Base-by-base conservation (phyloP, 2,797 vertebrate genomes). In the Melopsittacus undulatus region DNA sequence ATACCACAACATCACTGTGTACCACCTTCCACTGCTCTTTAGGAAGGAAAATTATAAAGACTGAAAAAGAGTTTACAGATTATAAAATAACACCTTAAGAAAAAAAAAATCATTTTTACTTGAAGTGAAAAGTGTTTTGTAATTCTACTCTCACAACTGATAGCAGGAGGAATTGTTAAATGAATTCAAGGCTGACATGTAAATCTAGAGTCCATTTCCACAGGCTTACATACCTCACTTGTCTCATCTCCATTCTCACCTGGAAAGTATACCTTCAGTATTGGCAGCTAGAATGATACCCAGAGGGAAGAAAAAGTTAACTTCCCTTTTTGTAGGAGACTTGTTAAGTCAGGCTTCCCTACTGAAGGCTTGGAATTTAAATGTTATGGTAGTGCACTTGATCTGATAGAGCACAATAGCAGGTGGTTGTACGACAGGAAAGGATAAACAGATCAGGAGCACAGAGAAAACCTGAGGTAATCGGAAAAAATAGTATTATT, bases 1-100 rank as follows among this genome's bases (percentile, higher is more conserved):
- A 14, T 13, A 12, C 36, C 23, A 16, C 3, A 0, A 9, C 45
- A 30, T 18, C 17, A 5, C 48, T 42, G 32, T 42, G 2, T 12
- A 2, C 43, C 45, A n/a, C 32, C 67, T 82, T 66, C 45, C 27
- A 5, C 7, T 0, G 0, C 38, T 59, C 24, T 13, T 51, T n/a
- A 24, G 46, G 43, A 45, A 91, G n/a, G 43, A 51, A 78, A 79
- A 3, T 6, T 17, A 15, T 40, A n/a, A 64, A 80, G 30, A 24
- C 19, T 79, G 57, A 14, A 36, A 51, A 9, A 10, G 23, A 62
- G 70, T 68, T 75, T 80, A 24, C 29, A 80, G 30, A 42, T 8
- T 23, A 22, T 64, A 69, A 77, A 91, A 13, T 9, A 78, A 43
- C n/a, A 45, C n/a, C 57, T 64, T 40, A 42, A 64, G 24, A 3